phyloP scores from a whole-genome alignment of 1,140 invertebrate species.

The Aphaenogaster rudis region DNA sequence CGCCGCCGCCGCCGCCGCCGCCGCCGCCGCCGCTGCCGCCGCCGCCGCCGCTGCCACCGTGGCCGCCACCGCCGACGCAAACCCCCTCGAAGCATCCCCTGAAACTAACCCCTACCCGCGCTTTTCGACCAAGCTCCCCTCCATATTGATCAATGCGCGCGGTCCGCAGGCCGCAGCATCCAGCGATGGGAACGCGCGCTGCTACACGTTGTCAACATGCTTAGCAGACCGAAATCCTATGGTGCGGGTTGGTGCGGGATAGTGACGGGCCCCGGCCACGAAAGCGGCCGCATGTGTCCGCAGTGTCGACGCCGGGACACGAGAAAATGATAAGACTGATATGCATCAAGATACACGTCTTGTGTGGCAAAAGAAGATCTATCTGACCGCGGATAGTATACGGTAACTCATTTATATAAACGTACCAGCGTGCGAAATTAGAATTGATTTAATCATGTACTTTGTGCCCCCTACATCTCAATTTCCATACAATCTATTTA shows the following conservation, averaged over 20 bases:
- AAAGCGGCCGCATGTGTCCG: constrained; percentile 24
- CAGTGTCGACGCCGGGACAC: background rate
- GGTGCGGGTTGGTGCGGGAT: constrained; percentile 4
- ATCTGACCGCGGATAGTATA: background rate
- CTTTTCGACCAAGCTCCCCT: constrained; percentile 73
- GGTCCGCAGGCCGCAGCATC: constrained; percentile 70
- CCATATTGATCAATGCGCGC: constrained; percentile 82
- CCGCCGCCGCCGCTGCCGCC: constrained; percentile 15
- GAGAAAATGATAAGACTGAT: constrained; percentile 9
- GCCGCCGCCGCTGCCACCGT: background rate
- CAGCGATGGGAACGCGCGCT: constrained; percentile 52
- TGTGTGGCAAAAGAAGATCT: background rate
- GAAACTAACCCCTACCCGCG: constrained; percentile 63
- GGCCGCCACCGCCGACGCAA: constrained; percentile 35
- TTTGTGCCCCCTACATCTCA: background rate
- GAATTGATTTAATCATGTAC: background rate
- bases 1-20: background rate
- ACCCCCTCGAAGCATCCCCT: constrained; percentile 44
- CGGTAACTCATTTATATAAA: background rate
- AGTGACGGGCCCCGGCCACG: constrained; percentile 21
- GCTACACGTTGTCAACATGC: constrained; percentile 70
- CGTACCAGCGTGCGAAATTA: background rate
- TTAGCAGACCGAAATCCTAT: constrained; percentile 65
- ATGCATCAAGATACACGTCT: background rate
- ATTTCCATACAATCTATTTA: background rate